Evolutionary conservation across 2,797 vertebrate species (phyloP).

Genomic region (Adelosebastes latens): DNA sequence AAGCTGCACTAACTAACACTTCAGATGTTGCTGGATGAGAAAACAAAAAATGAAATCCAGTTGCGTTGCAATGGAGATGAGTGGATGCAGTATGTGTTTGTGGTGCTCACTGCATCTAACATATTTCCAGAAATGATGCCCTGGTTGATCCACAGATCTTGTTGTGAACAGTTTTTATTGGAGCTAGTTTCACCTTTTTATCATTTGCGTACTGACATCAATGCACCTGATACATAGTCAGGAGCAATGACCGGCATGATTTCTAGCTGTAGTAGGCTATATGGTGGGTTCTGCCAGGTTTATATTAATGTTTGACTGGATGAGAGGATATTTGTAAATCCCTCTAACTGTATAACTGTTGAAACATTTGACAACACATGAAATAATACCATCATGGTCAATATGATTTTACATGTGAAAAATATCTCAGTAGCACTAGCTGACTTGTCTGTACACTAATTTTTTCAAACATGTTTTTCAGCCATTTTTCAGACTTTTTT

Average conservation of each 20-base stretch:
- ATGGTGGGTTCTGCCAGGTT: neutral
- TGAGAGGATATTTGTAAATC: neutral
- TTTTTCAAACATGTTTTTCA: neutral
- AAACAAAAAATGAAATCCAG: neutral
- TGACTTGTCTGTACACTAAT: neutral
- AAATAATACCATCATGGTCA: neutral
- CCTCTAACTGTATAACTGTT: neutral
- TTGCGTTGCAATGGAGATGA: neutral
- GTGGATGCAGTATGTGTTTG: neutral
- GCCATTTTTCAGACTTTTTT: too few relatives aligned
- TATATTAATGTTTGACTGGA: neutral
- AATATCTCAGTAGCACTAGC: neutral
- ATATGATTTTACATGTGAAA: neutral
- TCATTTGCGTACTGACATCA: neutral
- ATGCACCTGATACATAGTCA: neutral
- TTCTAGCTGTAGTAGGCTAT: neutral
- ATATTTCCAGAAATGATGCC: too few relatives aligned
- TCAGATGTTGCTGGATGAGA: neutral
- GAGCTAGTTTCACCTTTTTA: neutral
- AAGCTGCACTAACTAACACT: neutral
- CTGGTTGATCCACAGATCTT: too few relatives aligned
- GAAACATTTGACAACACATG: neutral
- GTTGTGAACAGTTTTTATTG: too few relatives aligned
- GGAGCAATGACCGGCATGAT: neutral
- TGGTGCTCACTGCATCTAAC: neutral